These are phyloP conservation scores for Sula dactylatra DNA, from an alignment of 2,113 vertebrate species.

Conservation along the genomic window DNA sequence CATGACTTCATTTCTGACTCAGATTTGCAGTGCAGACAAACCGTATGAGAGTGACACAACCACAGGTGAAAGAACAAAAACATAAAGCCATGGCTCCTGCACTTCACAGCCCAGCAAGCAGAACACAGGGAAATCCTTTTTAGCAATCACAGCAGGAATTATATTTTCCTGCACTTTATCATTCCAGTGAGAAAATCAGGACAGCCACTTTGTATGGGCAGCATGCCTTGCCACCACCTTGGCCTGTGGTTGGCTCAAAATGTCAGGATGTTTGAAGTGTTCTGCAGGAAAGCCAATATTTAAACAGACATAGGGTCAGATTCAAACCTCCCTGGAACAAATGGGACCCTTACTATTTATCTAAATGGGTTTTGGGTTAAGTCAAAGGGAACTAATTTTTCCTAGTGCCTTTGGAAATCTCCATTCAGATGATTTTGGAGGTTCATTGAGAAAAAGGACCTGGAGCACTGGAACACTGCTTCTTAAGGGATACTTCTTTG, in stretches of 20 bases:
- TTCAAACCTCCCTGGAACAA: not conserved
- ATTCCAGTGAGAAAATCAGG: not conserved
- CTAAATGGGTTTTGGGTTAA: not conserved
- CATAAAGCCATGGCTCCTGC: not conserved
- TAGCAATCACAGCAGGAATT: not conserved
- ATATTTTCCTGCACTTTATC: not conserved
- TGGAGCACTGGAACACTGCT: not conserved
- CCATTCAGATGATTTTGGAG: not conserved
- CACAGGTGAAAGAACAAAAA: not conserved
- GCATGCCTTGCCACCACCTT: not conserved
- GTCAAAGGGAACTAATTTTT: not conserved
- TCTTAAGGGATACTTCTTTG: not conserved
- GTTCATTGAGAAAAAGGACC: not conserved
- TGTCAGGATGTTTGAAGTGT: not conserved
- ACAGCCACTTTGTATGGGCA: not conserved
- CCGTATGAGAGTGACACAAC: not conserved
- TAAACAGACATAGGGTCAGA: not conserved
- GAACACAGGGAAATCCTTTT: slow-evolving; percentile 8
- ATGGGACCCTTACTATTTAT: not conserved
- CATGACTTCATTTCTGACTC: not conserved
- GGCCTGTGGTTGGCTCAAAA: not conserved
- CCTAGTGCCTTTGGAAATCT: not conserved
- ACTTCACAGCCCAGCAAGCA: not conserved
- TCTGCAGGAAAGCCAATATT: not conserved
- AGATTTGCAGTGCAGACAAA: not conserved